Evolutionary conservation across 1,140 invertebrate species (phyloP), one percentile per base, ranked within the genome.

Genomic region (Tribolium castaneum): DNA sequence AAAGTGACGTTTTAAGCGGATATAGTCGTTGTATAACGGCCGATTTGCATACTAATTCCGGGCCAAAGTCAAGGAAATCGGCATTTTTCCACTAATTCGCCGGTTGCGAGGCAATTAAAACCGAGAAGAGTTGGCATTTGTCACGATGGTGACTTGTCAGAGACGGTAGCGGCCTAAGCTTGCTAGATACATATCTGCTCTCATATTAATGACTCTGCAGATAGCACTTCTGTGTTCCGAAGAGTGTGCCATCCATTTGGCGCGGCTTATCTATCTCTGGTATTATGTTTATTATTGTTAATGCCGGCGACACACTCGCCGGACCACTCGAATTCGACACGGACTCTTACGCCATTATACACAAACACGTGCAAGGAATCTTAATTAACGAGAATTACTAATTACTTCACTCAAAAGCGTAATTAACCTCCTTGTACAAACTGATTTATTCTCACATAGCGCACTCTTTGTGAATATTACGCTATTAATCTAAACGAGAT

Each of bases 131-230:
- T 49, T 76, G 75, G 72, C 78, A 79, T 79, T 79, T 79, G 75
- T 79, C 78, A 79, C 66, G 66, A 56, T 16, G 45, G 62, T 71
- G 34, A 66, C 72, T 79, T 79, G 78, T 79, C 78, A 76, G 74
- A 76, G 49, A 76, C 78, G 74, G 78, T 79, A 79, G 78, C 78
- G 74, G 74, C 75, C 70, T 79, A 71, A 79, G 74, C 62, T 71
- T 54, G 56, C 50, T 52, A 79, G 78, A 79, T 79, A 76, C 73
- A 72, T 79, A 79, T 79, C 78, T 79, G 62, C 56, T 79, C 75
- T 79, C 78, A 79, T 79, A 79, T 79, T 79, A 79, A 79, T 79
- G 78, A 76, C 73, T 35, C 25, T 76, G 54, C 66, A 79, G 78
- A 79, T 79, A 79, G 78, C 73, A 79, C 78, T 79, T 76, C 49